Percentiles rank a stretch among this genome's conserved stretches.
These are phyloP conservation scores for Gastrophryne carolinensis DNA, from an alignment of 2,797 vertebrate genomes.

Conservation along the genomic window DNA sequence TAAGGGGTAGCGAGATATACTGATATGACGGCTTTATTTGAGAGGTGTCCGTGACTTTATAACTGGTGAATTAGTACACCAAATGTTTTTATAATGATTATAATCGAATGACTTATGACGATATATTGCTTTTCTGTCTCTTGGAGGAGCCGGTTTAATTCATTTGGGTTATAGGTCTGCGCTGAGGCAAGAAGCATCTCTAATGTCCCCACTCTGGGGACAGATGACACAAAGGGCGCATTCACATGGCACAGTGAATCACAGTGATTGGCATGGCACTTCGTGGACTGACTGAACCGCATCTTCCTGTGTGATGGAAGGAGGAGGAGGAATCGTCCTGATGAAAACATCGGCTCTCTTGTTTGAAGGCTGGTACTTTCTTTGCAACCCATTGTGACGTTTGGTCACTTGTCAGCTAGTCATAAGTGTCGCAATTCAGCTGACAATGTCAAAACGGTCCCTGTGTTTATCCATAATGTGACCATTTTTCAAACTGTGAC, in stretches of 20 bases:
- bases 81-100: too few species aligned
- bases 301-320: slow-evolving; percentile 46
- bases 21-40: neutral
- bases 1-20: neutral
- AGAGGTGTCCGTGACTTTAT: too few species aligned
- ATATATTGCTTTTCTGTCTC: too few species aligned
- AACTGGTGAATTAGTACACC: too few species aligned
- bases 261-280: slow-evolving; percentile 18
- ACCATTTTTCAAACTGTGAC: too few species aligned
- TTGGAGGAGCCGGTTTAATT: neutral
- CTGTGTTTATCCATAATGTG: too few species aligned
- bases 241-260: slow-evolving; percentile 31
- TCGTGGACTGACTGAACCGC: slow-evolving; percentile 23
- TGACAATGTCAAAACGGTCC: too few species aligned
- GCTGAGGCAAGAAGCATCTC: neutral
- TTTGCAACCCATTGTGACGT: slow-evolving; percentile 6
- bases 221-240: slow-evolving; percentile 36
- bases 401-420: neutral
- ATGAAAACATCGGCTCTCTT: slow-evolving; percentile 24
- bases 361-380: slow-evolving; percentile 24
- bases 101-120: too few species aligned
- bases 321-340: neutral
- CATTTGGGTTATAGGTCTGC: slow-evolving; percentile 7
- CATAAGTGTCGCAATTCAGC: too few species aligned
- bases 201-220: slow-evolving; percentile 6